A percentile compares a stretch with the other conserved stretches of the same genome.
Conservation (phyloP, 1,140 invertebrate species). For the Drosophila cardini region DNA sequence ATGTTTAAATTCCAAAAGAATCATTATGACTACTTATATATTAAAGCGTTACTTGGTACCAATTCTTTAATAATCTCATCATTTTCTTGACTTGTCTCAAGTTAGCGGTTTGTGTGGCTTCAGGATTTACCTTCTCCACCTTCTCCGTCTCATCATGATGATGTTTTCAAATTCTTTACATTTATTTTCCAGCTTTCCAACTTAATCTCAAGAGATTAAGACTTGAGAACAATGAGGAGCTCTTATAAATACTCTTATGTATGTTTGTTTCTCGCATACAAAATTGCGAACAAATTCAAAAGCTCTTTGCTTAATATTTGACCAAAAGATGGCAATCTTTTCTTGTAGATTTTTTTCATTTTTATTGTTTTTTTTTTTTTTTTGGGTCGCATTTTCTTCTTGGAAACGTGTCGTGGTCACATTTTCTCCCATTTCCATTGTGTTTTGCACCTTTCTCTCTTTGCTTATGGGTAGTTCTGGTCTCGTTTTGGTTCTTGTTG, state of each 20-base stretch:
- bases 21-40: background rate
- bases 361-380: background rate
- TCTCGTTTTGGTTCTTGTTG: background rate
- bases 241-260: background rate
- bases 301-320: slow-evolving; percentile 3
- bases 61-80: slow-evolving; percentile 1
- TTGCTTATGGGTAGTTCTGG: slow-evolving; percentile 15
- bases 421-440: slow-evolving; percentile 27
- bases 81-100: background rate
- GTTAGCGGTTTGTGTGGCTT: background rate
- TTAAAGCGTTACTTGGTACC: background rate
- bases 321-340: slow-evolving; percentile 1
- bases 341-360: slow-evolving; percentile 13
- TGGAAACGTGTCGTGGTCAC: slow-evolving; percentile 24
- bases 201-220: slow-evolving; percentile 3
- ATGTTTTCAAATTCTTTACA: background rate
- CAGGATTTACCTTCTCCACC: background rate
- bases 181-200: slow-evolving; percentile 1
- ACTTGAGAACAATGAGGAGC: background rate
- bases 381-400: slow-evolving; percentile 26
- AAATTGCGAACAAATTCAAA: slow-evolving; percentile 3
- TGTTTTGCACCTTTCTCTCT: slow-evolving; percentile 25
- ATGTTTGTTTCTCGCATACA: background rate
- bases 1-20: background rate
- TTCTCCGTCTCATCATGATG: background rate